Conservation (phyloP, 2,888 invertebrate species). For the Spialia ferax region DNA sequence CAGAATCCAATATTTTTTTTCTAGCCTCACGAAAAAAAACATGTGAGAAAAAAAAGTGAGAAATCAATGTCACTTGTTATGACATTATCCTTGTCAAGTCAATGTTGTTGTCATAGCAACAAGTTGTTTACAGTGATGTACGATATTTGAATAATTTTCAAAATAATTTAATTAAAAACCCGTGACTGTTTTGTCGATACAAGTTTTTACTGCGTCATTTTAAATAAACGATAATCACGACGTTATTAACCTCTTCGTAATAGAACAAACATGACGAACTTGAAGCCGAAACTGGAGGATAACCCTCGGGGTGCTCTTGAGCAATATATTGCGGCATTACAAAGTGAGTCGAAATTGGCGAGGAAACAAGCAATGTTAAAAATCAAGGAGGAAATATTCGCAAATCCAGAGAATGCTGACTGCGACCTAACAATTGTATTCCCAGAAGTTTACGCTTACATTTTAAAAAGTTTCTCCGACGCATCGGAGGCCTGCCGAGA, state of each 20-base stretch:
- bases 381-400: constrained; percentile 80
- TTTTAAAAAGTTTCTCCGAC: constrained; percentile 82
- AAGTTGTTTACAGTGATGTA: constrained; percentile 61
- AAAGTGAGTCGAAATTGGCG: constrained; percentile 87
- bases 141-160: constrained; percentile 37
- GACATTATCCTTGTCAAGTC: not conserved
- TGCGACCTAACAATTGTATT: constrained; percentile 71
- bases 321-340: constrained; percentile 72
- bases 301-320: constrained; percentile 70
- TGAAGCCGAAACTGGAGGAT: constrained; percentile 60
- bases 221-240: not conserved
- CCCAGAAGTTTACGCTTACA: constrained; percentile 72
- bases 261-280: constrained; percentile 58
- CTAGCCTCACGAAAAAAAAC: too few species aligned
- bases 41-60: too few species aligned
- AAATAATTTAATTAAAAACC: not conserved
- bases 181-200: constrained; percentile 25
- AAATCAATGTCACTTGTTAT: not conserved
- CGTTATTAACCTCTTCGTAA: not conserved
- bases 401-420: constrained; percentile 64
- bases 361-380: constrained; percentile 86
- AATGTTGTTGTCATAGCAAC: constrained; percentile 74
- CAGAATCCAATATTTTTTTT: too few species aligned
- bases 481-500: constrained; percentile 89
- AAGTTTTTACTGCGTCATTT: not conserved